A percentile compares a stretch with the other conserved stretches of the same genome.
Conservation (phyloP, 2,888 invertebrate genomes). For the Drosophila yooni region DNA sequence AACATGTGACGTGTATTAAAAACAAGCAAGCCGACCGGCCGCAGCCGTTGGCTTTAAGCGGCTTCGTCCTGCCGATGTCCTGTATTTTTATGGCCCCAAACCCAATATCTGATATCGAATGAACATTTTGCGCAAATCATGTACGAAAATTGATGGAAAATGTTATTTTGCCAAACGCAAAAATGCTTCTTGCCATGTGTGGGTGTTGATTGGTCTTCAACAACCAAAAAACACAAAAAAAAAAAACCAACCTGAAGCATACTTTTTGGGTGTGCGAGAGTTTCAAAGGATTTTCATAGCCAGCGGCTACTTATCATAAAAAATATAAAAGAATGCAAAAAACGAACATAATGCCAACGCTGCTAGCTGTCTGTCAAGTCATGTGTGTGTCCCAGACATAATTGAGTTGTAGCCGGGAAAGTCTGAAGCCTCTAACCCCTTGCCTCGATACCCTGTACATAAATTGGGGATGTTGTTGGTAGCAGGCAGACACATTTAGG, state of each 20-base stretch:
- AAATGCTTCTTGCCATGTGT: slow-evolving; percentile 23
- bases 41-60: slow-evolving; percentile 68
- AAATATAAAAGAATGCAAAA: slow-evolving; percentile 30
- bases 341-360: slow-evolving; percentile 61
- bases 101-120: slow-evolving; percentile 32
- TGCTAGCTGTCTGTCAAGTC: slow-evolving; percentile 72
- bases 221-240: slow-evolving; percentile 30
- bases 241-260: slow-evolving; percentile 24
- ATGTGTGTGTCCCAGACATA: slow-evolving; percentile 74
- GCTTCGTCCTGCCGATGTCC: slow-evolving; percentile 53
- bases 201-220: slow-evolving; percentile 75
- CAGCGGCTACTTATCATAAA: slow-evolving; percentile 81
- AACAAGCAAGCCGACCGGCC: slow-evolving; percentile 35
- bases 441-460: slow-evolving; percentile 29
- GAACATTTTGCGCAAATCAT: slow-evolving; percentile 77
- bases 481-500: neutral
- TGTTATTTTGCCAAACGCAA: slow-evolving; percentile 67
- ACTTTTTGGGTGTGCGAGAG: slow-evolving; percentile 26
- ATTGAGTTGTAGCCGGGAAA: slow-evolving; percentile 72
- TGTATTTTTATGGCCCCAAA: slow-evolving; percentile 54
- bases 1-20: slow-evolving; percentile 80
- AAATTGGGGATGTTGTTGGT: neutral
- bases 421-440: slow-evolving; percentile 50
- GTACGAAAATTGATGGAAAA: slow-evolving; percentile 80
- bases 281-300: slow-evolving; percentile 81